Evolutionary conservation across 2,888 invertebrate genomes (phyloP), one percentile per base, ranked within the genome.

Genomic region (Xylota sylvarum): DNA sequence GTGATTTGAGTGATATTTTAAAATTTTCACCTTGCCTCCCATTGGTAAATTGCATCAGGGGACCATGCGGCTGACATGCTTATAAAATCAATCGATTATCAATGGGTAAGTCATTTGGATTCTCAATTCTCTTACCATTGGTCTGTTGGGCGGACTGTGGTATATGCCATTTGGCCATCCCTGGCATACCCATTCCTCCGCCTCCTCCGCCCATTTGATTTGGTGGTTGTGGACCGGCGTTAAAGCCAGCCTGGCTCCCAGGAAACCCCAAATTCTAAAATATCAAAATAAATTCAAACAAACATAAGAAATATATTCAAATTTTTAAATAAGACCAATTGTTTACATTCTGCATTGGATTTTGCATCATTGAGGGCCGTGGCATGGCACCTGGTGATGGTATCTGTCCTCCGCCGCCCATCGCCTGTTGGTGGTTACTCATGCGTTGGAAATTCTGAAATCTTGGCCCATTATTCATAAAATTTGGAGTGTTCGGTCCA

Each of bases 131-230:
- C 89, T 90, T 73, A 94, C 94, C 94, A 90, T 93, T 93, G 87
- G 91, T 90, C 89, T 92, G 91, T 88, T 92, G 92, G 77, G 91
- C 92, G 58, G 92, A 92, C 89, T 93, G 93, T 81, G 92, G 96
- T 89, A 96, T 96, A 92, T 96, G 96, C 96, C 96, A 96, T 91
- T 96, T 95, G 90, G 95, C 94, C 88, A 91, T 90, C 74, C 89
- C 89, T 56, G 90, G 90, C 90, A 92, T 91, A 77, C 89, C 89
- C 88, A 93, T 93, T 65, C 81, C 88, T 65, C 89, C 89, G 83
- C 88, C 89, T 78, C 89, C 90, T 70, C 87, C 87, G 90, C 92
- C 93, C 87, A 94, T 89, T 88, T 91, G 92, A 64, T 90, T 90
- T 79, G 91, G 91, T 19, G 91, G 90, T 86, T 91, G 91, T 48